Evolutionary conservation across 2,888 invertebrate species (phyloP).

Genomic region (Busseola fusca): DNA sequence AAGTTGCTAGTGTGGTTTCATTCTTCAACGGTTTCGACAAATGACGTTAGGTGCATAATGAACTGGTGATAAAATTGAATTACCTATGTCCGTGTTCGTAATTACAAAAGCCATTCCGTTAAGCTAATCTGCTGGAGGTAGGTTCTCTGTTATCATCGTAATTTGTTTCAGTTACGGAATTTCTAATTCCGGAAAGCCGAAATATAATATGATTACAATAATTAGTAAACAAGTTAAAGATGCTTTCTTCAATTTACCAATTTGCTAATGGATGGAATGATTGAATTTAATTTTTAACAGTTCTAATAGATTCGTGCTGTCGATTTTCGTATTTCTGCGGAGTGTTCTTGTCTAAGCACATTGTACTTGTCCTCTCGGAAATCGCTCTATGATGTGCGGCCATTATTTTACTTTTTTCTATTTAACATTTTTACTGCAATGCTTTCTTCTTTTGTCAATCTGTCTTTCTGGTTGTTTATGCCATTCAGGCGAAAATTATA

Average conservation of each 20-base stretch:
- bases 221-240: neutral
- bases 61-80: slow-evolving; percentile 22
- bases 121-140: slow-evolving; percentile 12
- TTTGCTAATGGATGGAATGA: neutral
- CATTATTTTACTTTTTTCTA: neutral
- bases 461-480: too few species aligned
- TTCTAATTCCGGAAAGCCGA: neutral
- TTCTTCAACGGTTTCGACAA: slow-evolving; percentile 13
- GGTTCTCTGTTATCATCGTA: slow-evolving; percentile 12
- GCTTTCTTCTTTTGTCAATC: neutral
- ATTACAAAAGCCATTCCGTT: slow-evolving; percentile 5
- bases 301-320: neutral
- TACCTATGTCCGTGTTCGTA: neutral
- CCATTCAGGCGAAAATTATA: neutral
- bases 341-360: slow-evolving; percentile 6
- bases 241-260: slow-evolving; percentile 7
- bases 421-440: neutral
- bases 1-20: slow-evolving; percentile 8
- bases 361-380: slow-evolving; percentile 6
- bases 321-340: slow-evolving; percentile 9
- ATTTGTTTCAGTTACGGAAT: slow-evolving; percentile 11
- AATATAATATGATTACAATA: slow-evolving; percentile 1
- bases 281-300: neutral
- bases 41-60: neutral
- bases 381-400: neutral